Conservation (phyloP, 2,113 vertebrate species). For the Erythrolamprus reginae region DNA sequence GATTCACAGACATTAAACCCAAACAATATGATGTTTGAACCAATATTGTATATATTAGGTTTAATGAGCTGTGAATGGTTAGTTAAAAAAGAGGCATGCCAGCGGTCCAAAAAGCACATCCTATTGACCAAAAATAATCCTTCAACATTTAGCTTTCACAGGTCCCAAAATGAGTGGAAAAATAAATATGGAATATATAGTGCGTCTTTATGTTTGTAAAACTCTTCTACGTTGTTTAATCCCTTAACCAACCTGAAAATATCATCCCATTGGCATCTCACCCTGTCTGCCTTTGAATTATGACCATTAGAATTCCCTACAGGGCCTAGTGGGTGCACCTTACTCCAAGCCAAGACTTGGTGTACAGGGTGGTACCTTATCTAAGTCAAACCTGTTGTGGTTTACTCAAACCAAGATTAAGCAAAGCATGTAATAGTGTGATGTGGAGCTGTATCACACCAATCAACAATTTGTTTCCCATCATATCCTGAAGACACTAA, state of each 20-base stretch:
- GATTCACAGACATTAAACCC: not conserved
- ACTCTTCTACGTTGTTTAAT: not conserved
- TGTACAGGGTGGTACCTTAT: not conserved
- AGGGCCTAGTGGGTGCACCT: not conserved
- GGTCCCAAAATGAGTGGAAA: not conserved
- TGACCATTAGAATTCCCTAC: not conserved
- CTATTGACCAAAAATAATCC: not conserved
- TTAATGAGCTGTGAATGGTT: not conserved
- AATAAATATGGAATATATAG: not conserved
- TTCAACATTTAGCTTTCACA: not conserved
- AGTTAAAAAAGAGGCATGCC: not conserved
- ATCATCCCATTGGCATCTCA: not conserved
- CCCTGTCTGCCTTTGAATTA: not conserved
- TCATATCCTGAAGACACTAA: not conserved
- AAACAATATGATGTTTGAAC: not conserved
- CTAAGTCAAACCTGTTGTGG: not conserved
- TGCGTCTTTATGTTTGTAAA: not conserved
- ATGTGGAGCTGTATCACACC: too few species aligned
- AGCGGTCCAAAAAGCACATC: not conserved
- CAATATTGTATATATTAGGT: not conserved
- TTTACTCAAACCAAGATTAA: not conserved
- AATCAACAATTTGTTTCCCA: not conserved
- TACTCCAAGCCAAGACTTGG: not conserved
- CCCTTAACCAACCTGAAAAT: not conserved
- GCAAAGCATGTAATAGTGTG: not conserved